Base-by-base conservation (phyloP, 2,888 invertebrate genomes). In the Spicauda simplicius region DNA sequence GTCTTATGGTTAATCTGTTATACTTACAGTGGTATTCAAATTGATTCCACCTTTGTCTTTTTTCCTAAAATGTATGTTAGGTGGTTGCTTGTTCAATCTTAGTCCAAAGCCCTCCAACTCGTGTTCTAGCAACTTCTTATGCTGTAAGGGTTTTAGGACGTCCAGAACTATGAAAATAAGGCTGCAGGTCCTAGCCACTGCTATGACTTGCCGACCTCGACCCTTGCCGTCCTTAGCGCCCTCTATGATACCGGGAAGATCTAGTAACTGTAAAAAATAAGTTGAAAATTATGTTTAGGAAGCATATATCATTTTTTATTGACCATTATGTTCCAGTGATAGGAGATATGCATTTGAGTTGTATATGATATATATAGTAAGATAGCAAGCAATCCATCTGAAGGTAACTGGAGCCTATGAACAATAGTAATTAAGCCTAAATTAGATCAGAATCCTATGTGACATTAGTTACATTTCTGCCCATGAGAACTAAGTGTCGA, bases 221-320 rank as follows among this genome's bases (percentile, higher is more conserved):
- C 99, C 99, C 87, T 99, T 99, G 72, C 99, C 99, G 85, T 99
- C 99, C 84, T 99, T 99, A 0, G 99, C 99, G 72, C 99, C 99
- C 93, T 99, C 99, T 77, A 99, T 99, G 86, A 99, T 99, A 92
- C 99, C 99, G 71, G 99, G 99, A 79, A 99, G 95, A 95, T 99
- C 99, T 11, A 99, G 94, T 68, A 99, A 92, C 97, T 99, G 84
- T 11, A 82, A 79, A 18, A 16, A 8, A 18, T 48, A n/a, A 5
- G 16, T 33, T 33, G 1, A 33, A 33, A 14, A 41, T 14, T 14
- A 11, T 14, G 12, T 14, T 1, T 14, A 41, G 2, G 25, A 4
- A 5, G 25, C 25, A 25, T 25, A 25, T 25, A 25, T 25, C 25
- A 25, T 25, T 25, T n/a, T n/a, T n/a, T n/a, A n/a, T n/a, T n/a